Conservation (phyloP, 2,113 vertebrate species). For the Thermophis baileyi region DNA sequence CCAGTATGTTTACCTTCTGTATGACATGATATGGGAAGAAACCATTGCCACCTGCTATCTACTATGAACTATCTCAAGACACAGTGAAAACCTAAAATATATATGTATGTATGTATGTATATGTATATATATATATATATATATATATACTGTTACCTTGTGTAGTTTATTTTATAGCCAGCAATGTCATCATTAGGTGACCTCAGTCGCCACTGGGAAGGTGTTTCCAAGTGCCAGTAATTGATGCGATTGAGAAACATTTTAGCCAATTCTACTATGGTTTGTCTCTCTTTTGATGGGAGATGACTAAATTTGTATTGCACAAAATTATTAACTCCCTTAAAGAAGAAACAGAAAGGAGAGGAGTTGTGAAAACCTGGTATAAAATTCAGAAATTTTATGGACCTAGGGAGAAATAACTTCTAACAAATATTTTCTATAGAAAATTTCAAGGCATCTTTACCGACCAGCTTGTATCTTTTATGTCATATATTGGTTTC, state of each 20-base stretch:
- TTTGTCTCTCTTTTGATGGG: slow-evolving; percentile 93
- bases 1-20: not conserved
- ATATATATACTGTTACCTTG: slow-evolving; percentile 75
- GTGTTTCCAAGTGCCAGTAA: slow-evolving; percentile 97
- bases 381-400: not conserved
- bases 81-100: not conserved
- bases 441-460: not conserved
- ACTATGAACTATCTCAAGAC: not conserved
- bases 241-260: slow-evolving; percentile 99
- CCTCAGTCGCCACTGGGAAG: slow-evolving; percentile 86
- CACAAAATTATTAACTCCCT: slow-evolving; percentile 98
- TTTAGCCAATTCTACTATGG: slow-evolving; percentile 93
- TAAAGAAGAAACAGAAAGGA: slow-evolving; percentile 39
- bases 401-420: not conserved
- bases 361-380: not conserved
- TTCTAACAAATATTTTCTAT: not conserved
- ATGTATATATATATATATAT: too few species aligned
- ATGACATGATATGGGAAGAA: not conserved
- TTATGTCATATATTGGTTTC: not conserved
- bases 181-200: slow-evolving; percentile 87
- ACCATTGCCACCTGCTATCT: not conserved
- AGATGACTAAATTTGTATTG: slow-evolving; percentile 99
- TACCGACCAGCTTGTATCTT: not conserved
- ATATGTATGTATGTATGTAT: not conserved
- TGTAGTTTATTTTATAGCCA: slow-evolving; percentile 96